Evolutionary conservation across 1,140 invertebrate species (phyloP), one percentile per base, ranked within the genome.

Genomic region (Anthonomus grandis): DNA sequence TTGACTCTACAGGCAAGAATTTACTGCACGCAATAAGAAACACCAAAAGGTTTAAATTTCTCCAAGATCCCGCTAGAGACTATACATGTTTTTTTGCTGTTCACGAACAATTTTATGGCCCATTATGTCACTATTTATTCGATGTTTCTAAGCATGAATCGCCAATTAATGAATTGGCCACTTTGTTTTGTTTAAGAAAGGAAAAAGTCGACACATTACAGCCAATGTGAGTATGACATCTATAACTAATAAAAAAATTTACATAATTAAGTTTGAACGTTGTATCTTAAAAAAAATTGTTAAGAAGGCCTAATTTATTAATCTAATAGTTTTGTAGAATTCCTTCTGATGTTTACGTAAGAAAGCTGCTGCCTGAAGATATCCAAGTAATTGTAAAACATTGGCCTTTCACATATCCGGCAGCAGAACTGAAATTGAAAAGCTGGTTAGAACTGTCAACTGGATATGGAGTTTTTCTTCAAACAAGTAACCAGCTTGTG

Each of bases 381-480:
- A 41, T 52, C 2, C 10, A 9, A 17, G 22, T 22, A 12, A 19
- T 42, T 18, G 31, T 37, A 5, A 12, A 25, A 1, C 12, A 18
- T 8, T 52, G 50, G 50, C 31, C 31, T 2, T 12, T 19, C 5
- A 41, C 13, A n/a, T 52, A 25, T 27, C 37, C 50, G 9, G 37
- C 9, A 27, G 31, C 50, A 9, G 50, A 42, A 17, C 21, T 31
- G n/a, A 52, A 42, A 19, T 13, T 52, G 5, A 5, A 6, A 19
- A 18, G 27, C 5, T 52, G 37, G 22, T 8, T 52, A 15, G 31
- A 52, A 27, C 21, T 52, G 12, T 25, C 5, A 3, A 27, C 10
- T 4, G 50, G 50, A 24, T 52, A 34, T 27, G 50, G 23, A 10
- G 39, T 52, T 6, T 42, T 19, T 18, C 38, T 52, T 6, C 25